Percentiles rank a stretch among this genome's conserved stretches.
These are phyloP conservation scores for Cynodonichthys magdalenae DNA, from an alignment of 2,797 vertebrate species.

Conservation along the genomic window DNA sequence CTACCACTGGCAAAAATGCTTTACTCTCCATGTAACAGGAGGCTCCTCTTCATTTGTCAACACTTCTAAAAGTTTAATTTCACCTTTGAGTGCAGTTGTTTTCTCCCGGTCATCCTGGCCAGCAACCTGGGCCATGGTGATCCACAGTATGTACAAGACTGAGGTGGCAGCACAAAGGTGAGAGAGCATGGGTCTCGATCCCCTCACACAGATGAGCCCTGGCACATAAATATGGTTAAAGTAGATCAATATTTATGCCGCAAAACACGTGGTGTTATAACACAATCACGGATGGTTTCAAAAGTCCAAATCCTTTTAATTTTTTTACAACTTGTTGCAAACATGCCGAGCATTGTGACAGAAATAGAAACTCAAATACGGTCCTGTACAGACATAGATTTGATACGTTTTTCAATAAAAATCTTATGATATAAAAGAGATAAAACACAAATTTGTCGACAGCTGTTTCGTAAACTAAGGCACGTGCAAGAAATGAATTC, in stretches of 20 bases:
- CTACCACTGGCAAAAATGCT: too few species aligned
- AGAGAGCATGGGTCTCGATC: slow-evolving; percentile 81
- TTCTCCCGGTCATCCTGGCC: slow-evolving; percentile 94
- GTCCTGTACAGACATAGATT: not conserved
- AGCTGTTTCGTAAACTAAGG: not conserved
- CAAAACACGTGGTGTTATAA: not conserved
- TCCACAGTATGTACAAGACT: slow-evolving; percentile 80
- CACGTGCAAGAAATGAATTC: slow-evolving; percentile 39
- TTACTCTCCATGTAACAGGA: too few species aligned
- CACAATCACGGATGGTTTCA: not conserved
- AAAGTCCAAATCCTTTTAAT: not conserved
- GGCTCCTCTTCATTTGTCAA: not conserved
- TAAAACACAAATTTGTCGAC: too few species aligned
- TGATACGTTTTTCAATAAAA: too few species aligned
- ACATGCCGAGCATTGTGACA: not conserved
- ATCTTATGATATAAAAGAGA: too few species aligned
- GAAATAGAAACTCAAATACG: not conserved
- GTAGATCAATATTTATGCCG: not conserved
- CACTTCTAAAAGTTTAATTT: not conserved
- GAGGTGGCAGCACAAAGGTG: slow-evolving; percentile 63
- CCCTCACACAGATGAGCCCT: slow-evolving; percentile 61
- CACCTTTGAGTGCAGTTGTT: slow-evolving; percentile 94
- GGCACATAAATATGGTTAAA: slow-evolving; percentile 1
- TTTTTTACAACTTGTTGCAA: slow-evolving; percentile 22
- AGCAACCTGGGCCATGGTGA: slow-evolving; percentile 90